phyloP scores from a whole-genome alignment of 2,113 vertebrate species.

The Cebidichthys violaceus region DNA sequence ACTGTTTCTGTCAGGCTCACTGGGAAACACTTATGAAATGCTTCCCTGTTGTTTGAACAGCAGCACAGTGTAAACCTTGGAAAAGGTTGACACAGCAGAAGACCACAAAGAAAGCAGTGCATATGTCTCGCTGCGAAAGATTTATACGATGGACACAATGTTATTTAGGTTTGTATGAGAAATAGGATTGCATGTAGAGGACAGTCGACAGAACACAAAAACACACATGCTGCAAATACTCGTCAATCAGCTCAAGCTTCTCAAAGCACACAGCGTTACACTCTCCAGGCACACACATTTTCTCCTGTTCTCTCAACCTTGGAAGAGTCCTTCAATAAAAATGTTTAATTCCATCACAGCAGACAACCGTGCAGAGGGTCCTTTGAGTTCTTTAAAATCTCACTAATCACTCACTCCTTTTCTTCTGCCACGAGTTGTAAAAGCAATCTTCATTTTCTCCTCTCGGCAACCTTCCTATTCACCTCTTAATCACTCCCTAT shows the following conservation, averaged over 20 bases:
- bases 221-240: slow-evolving; percentile 23
- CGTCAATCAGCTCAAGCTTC: slow-evolving; percentile 42
- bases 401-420: slow-evolving; percentile 51
- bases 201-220: slow-evolving; percentile 17
- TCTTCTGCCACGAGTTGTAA: slow-evolving; percentile 26
- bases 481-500: slow-evolving; percentile 55
- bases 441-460: slow-evolving; percentile 53
- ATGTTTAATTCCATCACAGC: slow-evolving; percentile 47
- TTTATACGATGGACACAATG: not conserved
- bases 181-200: slow-evolving; percentile 23
- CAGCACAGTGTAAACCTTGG: slow-evolving; percentile 29
- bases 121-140: slow-evolving; percentile 22
- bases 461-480: slow-evolving; percentile 42
- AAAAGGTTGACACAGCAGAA: slow-evolving; percentile 48
- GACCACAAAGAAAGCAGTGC: slow-evolving; percentile 19
- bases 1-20: slow-evolving; percentile 58
- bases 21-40: slow-evolving; percentile 32
- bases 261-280: slow-evolving; percentile 25
- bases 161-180: slow-evolving; percentile 31
- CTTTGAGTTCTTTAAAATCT: slow-evolving; percentile 54
- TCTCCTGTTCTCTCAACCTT: slow-evolving; percentile 54
- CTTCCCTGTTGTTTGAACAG: slow-evolving; percentile 44
- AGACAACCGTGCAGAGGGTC: slow-evolving; percentile 45
- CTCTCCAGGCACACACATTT: not conserved
- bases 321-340: slow-evolving; percentile 45